Percentiles rank a stretch among this genome's conserved stretches.
These are phyloP conservation scores for Mylabris sibirica DNA, from an alignment of 2,888 invertebrate genomes.

Conservation along the genomic window DNA sequence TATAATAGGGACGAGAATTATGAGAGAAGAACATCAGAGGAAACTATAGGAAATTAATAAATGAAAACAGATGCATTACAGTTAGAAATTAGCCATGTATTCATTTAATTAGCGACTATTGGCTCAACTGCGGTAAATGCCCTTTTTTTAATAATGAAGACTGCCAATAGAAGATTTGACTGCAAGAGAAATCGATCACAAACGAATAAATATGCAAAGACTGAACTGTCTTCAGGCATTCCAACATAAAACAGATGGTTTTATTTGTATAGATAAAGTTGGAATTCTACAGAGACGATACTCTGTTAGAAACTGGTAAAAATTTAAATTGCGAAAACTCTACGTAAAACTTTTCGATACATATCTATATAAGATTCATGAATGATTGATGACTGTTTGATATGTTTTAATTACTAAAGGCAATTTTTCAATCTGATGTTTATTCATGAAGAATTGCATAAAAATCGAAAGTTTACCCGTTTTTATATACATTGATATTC, in stretches of 20 bases:
- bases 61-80: neutral
- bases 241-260: conserved; percentile 11
- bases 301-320: neutral
- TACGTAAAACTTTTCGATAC: neutral
- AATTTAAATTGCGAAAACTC: conserved; percentile 6
- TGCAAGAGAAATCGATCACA: neutral
- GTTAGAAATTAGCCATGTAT: too few relatives aligned
- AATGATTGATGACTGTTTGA: conserved; percentile 8
- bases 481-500: conserved; percentile 1
- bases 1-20: neutral
- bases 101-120: too few relatives aligned
- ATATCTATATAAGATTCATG: neutral
- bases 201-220: conserved; percentile 7
- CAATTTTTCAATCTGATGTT: neutral
- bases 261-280: conserved; percentile 11
- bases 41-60: neutral
- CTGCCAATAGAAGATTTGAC: neutral
- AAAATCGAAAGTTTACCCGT: neutral
- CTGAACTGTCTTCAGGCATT: conserved; percentile 13
- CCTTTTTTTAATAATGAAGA: neutral
- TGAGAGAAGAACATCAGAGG: neutral
- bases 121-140: neutral
- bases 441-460: neutral
- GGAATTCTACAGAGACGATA: neutral
- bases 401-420: neutral